phyloP scores from a whole-genome alignment of 2,113 vertebrate species.

The Riparia riparia region DNA sequence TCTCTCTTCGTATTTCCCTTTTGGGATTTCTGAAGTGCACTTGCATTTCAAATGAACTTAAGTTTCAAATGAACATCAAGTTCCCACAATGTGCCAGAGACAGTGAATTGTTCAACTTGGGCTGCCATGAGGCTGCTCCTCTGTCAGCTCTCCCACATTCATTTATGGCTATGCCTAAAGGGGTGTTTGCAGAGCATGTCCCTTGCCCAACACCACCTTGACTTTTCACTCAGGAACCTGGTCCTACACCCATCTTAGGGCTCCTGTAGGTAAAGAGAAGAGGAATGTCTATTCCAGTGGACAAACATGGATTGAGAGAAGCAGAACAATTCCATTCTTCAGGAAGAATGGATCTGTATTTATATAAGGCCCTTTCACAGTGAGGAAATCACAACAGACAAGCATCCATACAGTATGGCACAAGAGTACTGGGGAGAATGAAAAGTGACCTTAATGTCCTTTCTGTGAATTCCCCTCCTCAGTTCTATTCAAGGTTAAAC shows the following conservation, averaged over 20 bases:
- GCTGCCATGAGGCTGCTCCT: not conserved
- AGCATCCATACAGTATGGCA: not conserved
- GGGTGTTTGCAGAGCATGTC: not conserved
- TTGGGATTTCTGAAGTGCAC: not conserved
- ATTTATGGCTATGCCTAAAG: not conserved
- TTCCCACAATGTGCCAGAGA: not conserved
- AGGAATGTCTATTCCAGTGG: accelerated
- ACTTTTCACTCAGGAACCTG: not conserved
- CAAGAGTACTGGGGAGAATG: not conserved
- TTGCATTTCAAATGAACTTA: not conserved
- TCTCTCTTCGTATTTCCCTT: not conserved
- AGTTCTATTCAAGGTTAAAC: not conserved
- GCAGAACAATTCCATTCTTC: not conserved
- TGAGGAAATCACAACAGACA: not conserved
- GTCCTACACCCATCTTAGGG: not conserved
- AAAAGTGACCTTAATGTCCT: not conserved
- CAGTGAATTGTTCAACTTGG: not conserved
- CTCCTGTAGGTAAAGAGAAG: not conserved
- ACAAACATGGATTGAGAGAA: not conserved
- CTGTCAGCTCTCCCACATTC: not conserved
- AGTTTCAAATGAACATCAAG: not conserved
- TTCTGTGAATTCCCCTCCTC: not conserved
- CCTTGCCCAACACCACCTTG: not conserved
- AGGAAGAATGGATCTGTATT: not conserved
- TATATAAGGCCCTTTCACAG: not conserved